phyloP scores from a whole-genome alignment of 2,888 invertebrate genomes.

The Tetragonula carbonaria region DNA sequence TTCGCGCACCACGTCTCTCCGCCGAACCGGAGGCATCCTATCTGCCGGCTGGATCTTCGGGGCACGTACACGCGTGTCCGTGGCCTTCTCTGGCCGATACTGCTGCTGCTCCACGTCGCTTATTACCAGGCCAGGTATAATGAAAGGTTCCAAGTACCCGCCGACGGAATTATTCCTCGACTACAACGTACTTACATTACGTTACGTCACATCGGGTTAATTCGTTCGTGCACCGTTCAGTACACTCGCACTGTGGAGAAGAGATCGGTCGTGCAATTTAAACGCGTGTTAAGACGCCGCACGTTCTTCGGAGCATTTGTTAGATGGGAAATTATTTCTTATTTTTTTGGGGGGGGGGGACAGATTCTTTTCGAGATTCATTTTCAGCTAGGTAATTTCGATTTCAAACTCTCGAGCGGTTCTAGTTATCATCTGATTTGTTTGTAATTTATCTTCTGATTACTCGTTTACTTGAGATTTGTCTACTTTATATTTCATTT shows the following conservation, averaged over 20 bases:
- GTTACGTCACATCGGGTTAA: constrained; percentile 18
- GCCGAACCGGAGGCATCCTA: constrained; percentile 51
- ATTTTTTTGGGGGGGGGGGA: no score
- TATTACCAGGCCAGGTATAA: constrained; percentile 59
- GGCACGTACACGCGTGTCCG: constrained; percentile 44
- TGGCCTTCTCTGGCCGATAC: constrained; percentile 3
- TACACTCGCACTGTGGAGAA: no score
- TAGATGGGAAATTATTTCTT: no score
- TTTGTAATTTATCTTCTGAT: no score
- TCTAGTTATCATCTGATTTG: no score
- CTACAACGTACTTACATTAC: background rate
- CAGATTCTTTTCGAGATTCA: no score
- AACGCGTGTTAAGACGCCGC: background rate
- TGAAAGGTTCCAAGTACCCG: constrained; percentile 49
- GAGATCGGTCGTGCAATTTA: background rate
- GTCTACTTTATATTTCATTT: no score
- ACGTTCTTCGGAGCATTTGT: no score
- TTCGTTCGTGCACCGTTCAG: background rate
- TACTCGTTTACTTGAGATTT: no score
- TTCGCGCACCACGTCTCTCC: constrained; percentile 37
- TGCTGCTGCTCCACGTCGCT: constrained; percentile 28
- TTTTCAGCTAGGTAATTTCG: no score
- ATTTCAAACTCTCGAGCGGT: no score
- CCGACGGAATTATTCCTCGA: constrained; percentile 37
- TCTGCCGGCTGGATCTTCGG: constrained; percentile 61